Evolutionary conservation across 2,113 vertebrate species (phyloP).

Genomic region (Elachura formosa): DNA sequence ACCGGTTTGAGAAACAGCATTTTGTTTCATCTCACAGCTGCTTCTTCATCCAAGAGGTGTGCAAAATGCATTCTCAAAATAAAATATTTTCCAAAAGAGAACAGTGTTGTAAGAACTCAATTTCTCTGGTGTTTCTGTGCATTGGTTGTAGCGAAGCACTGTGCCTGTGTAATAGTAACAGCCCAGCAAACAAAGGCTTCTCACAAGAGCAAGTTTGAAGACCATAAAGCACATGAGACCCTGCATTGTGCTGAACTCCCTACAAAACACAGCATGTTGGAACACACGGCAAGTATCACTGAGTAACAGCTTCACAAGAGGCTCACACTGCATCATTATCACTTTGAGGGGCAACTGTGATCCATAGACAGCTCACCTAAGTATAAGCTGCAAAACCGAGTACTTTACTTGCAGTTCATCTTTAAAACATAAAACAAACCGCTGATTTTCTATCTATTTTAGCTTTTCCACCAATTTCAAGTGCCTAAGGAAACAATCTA

Average conservation of each 20-base stretch:
- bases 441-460: not conserved
- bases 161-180: not conserved
- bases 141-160: not conserved
- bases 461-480: not conserved
- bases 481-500: not conserved
- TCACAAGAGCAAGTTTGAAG: not conserved
- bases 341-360: not conserved
- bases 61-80: not conserved
- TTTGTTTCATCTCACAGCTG: not conserved
- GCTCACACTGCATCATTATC: not conserved
- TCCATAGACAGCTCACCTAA: not conserved
- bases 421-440: not conserved
- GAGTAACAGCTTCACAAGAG: not conserved
- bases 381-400: not conserved
- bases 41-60: not conserved
- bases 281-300: not conserved
- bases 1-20: not conserved
- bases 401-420: not conserved
- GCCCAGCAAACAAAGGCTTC: not conserved
- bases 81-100: not conserved
- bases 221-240: not conserved
- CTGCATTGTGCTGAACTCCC: not conserved
- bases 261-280: not conserved
- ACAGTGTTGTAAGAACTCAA: not conserved
- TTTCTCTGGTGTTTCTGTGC: not conserved